A percentile compares a stretch with the other conserved stretches of the same genome.
Conservation (phyloP, 2,888 invertebrate genomes). For the Sepioteuthis lessoniana region DNA sequence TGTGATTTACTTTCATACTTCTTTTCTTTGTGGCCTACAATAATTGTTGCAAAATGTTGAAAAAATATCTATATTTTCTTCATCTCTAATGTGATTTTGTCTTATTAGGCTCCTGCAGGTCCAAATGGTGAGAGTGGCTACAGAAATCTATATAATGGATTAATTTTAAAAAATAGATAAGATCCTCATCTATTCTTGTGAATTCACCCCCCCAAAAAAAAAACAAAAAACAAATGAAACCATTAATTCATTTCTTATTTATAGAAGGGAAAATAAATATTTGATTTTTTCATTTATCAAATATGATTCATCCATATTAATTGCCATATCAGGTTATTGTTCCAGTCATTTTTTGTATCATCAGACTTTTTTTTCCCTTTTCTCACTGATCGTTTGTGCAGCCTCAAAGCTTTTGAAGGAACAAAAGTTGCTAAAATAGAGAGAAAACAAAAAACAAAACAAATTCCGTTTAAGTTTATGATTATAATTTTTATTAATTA, state of each 20-base stretch:
- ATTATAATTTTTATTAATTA: background rate
- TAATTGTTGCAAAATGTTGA: background rate
- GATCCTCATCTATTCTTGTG: background rate
- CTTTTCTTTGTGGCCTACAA: background rate
- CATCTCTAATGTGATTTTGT: background rate
- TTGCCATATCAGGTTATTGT: background rate
- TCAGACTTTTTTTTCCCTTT: background rate
- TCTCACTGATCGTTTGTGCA: too few species aligned
- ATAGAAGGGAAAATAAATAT: background rate
- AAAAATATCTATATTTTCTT: background rate
- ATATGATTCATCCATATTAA: constrained; percentile 34
- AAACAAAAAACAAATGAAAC: too few species aligned
- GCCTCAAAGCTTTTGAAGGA: background rate
- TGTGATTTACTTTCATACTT: background rate
- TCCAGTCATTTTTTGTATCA: background rate
- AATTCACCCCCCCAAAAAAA: too few species aligned
- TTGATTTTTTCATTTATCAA: background rate
- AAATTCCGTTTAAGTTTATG: background rate
- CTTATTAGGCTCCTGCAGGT: too few species aligned
- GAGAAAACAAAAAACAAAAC: background rate
- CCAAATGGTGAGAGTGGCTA: too few species aligned
- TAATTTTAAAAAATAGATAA: background rate
- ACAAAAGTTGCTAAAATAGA: background rate
- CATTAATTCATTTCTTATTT: background rate
- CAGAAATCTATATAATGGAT: background rate